Conservation (phyloP, 2,113 vertebrate genomes). For the Podarcis raffonei region DNA sequence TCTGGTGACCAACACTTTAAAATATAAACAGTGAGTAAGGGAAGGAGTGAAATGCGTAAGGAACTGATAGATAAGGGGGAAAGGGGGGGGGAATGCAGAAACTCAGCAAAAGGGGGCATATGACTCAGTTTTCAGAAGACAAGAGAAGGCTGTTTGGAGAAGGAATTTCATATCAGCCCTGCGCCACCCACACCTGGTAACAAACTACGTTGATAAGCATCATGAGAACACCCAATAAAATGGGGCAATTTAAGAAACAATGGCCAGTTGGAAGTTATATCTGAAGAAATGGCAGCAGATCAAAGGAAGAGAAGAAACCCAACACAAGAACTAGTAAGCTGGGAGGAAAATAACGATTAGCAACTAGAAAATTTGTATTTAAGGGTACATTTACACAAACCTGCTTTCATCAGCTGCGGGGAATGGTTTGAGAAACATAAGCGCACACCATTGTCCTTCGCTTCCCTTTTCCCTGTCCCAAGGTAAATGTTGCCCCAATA, state of each 20-base stretch:
- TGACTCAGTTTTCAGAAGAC: constrained; percentile 2
- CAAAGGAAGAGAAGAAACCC: constrained; percentile 15
- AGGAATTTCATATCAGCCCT: constrained; percentile 19
- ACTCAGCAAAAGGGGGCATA: not conserved
- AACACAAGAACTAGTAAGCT: not conserved
- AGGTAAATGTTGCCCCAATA: not conserved
- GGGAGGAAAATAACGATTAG: not conserved
- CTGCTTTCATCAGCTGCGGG: constrained; percentile 4
- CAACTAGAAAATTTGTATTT: constrained; percentile 11
- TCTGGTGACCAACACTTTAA: constrained; percentile 26
- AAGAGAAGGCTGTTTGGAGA: constrained; percentile 9
- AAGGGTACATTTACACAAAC: not conserved
- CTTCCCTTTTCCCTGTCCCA: not conserved
- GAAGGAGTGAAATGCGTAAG: not conserved
- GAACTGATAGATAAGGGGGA: not conserved
- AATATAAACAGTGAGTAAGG: not conserved
- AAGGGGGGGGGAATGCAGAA: not conserved
- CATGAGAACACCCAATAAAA: constrained; percentile 34
- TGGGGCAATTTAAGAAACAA: constrained; percentile 23
- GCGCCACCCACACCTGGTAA: constrained; percentile 20
- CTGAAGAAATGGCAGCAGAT: constrained; percentile 16
- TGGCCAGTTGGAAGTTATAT: not conserved
- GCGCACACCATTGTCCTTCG: not conserved
- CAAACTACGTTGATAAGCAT: constrained; percentile 28
- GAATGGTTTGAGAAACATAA: constrained; percentile 1